Base-by-base conservation (phyloP, 1,140 invertebrate species). In the Monochamus saltuarius region DNA sequence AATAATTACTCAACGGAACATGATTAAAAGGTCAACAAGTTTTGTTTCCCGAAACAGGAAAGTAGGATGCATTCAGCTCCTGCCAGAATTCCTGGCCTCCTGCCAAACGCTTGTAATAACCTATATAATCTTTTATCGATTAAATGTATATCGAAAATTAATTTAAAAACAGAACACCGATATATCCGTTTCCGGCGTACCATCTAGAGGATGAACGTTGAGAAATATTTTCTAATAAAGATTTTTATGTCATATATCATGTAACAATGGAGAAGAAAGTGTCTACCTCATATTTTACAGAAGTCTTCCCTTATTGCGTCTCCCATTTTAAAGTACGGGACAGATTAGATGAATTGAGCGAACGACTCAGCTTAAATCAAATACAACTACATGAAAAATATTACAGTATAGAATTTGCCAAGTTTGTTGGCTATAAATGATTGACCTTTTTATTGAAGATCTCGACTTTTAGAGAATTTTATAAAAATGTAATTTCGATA, bases 151-250 rank as follows among this genome's bases (percentile, higher is more conserved):
- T 47, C 17, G 19, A 19, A 47, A 47, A 47, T 47, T 47, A 47
- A 47, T 47, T 47, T 47, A 29, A 29, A 22, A 47, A 47, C 45
- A 19, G 29, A 47, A 47, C 45, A 47, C 17, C n/a, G 45, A 29
- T 17, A 19, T 29, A 47, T 47, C 45, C 45, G 17, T 7, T 40
- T 40, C 39, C 39, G 39, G 8, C 14, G 11, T 40, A 17, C 17
- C 10, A 29, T 29, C 39, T 16, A n/a, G 14, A 47, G 19, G 45
- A 47, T 47, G 45, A 47, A 47, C 45, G 8, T 11, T 10, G 45
- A 11, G 17, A 47, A 47, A 47, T 47, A 47, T 47, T 47, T 47
- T 47, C 45, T 47, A 47, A 47, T 47, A 47, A 47, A 47, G 45
- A 47, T 19, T 47, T 47, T 7, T 17, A 17, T 19, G 19, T 19